Conservation (phyloP, 2,113 vertebrate species). For the Tyrannus savana region DNA sequence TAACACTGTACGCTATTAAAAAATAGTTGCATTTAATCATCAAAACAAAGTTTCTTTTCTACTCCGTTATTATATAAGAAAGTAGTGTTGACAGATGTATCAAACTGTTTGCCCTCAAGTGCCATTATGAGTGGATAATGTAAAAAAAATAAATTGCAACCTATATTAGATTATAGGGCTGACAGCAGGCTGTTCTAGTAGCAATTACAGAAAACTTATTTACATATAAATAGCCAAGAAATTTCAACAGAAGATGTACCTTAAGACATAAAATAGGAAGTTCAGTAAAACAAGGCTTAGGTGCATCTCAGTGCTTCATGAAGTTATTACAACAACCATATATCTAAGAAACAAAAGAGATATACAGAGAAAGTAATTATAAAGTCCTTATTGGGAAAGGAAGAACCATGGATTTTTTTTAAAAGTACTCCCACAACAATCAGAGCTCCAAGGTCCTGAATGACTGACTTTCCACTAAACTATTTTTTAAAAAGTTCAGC, state of each 20-base stretch:
- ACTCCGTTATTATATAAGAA: conserved; percentile 36
- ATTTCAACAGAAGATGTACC: conserved; percentile 59
- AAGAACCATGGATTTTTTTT: not conserved
- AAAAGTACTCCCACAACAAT: conserved; percentile 5
- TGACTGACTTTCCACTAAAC: not conserved
- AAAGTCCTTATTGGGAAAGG: not conserved
- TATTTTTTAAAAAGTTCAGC: not conserved
- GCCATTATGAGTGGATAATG: conserved; percentile 52
- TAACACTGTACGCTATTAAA: conserved; percentile 11
- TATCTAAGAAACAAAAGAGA: conserved; percentile 31
- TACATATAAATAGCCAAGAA: conserved; percentile 75
- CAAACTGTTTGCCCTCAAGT: conserved; percentile 59
- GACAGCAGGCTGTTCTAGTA: conserved; percentile 39
- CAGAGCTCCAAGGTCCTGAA: not conserved
- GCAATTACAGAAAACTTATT: conserved; percentile 70
- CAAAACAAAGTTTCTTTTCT: conserved; percentile 61
- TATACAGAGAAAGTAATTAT: not conserved
- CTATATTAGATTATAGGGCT: conserved; percentile 58
- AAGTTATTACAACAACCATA: conserved; percentile 29
- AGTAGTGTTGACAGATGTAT: conserved; percentile 60
- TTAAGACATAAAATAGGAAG: conserved; percentile 58
- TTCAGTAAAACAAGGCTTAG: conserved; percentile 58
- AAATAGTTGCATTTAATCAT: conserved; percentile 56
- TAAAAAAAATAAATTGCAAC: conserved; percentile 18
- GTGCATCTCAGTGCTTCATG: not conserved